These are phyloP conservation scores for Alectura lathami DNA, from an alignment of 2,113 vertebrate genomes.

Conservation along the genomic window DNA sequence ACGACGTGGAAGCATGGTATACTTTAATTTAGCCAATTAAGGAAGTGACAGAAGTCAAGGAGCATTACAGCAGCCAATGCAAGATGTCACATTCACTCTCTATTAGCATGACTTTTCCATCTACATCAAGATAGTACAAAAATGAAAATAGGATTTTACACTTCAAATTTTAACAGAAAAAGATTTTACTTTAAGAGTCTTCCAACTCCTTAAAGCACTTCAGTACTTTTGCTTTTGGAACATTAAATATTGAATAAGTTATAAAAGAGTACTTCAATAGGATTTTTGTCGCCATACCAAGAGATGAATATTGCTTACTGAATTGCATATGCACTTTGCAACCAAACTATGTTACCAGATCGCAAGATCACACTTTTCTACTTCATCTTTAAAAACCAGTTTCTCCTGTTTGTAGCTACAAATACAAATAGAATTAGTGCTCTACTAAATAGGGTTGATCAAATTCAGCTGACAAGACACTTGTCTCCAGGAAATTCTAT, in stretches of 20 bases:
- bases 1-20: neutral
- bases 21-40: slow-evolving; percentile 45
- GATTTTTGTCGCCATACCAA: neutral
- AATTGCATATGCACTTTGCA: neutral
- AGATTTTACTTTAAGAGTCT: neutral
- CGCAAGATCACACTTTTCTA: neutral
- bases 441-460: slow-evolving; percentile 13
- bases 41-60: slow-evolving; percentile 13
- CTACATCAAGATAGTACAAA: neutral
- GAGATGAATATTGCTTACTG: neutral
- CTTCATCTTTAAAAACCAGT: neutral
- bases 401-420: slow-evolving; percentile 1
- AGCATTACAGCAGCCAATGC: slow-evolving; percentile 7
- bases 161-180: neutral
- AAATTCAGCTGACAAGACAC: slow-evolving; percentile 52
- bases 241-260: neutral
- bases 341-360: neutral
- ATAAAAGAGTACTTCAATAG: neutral
- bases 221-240: neutral
- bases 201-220: neutral
- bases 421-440: slow-evolving; percentile 46
- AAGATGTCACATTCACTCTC: neutral
- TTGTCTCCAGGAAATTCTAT: slow-evolving; percentile 47
- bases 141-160: neutral
- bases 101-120: neutral